These are phyloP conservation scores for Danio kyathit DNA, from an alignment of 2,797 vertebrate species.

Conservation along the genomic window DNA sequence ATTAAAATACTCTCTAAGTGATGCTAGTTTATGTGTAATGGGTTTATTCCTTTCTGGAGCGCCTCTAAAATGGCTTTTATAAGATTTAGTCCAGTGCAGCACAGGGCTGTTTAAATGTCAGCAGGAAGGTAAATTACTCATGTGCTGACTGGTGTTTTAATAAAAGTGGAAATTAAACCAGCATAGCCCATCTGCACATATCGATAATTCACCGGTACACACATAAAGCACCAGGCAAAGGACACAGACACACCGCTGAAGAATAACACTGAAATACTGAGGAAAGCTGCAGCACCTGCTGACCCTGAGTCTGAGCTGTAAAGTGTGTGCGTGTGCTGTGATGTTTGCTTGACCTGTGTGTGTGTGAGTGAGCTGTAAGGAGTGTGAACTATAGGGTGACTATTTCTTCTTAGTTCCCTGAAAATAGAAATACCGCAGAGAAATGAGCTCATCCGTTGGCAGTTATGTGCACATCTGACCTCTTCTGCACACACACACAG, in stretches of 20 bases:
- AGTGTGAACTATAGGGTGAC: conserved; percentile 29
- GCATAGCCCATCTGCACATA: conserved; percentile 31
- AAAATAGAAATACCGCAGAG: conserved; percentile 35
- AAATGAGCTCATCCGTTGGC: conserved; percentile 29
- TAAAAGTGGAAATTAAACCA: conserved; percentile 41
- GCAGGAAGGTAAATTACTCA: conserved; percentile 42
- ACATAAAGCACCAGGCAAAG: conserved; percentile 18
- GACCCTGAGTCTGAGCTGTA: conserved; percentile 1
- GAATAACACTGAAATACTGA: conserved; percentile 8
- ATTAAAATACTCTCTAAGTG: conserved; percentile 10
- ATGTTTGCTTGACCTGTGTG: conserved; percentile 24
- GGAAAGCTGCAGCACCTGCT: conserved; percentile 12
- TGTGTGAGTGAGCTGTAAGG: conserved; percentile 14
- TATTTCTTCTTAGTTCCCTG: conserved; percentile 25
- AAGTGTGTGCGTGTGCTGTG: not conserved
- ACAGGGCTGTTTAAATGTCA: conserved; percentile 39
- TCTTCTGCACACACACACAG: not conserved
- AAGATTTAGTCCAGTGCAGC: conserved; percentile 38
- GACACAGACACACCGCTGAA: conserved; percentile 7
- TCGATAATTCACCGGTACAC: conserved; percentile 18
- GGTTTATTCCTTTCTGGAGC: conserved; percentile 1
- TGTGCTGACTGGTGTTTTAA: conserved; percentile 34
- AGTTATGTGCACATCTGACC: conserved; percentile 34
- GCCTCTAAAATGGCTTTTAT: conserved; percentile 19
- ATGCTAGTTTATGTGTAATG: conserved; percentile 2